Percentiles rank a stretch among this genome's conserved stretches.
These are phyloP conservation scores for Pelodiscus sinensis DNA, from an alignment of 2,113 vertebrate genomes.

Conservation along the genomic window DNA sequence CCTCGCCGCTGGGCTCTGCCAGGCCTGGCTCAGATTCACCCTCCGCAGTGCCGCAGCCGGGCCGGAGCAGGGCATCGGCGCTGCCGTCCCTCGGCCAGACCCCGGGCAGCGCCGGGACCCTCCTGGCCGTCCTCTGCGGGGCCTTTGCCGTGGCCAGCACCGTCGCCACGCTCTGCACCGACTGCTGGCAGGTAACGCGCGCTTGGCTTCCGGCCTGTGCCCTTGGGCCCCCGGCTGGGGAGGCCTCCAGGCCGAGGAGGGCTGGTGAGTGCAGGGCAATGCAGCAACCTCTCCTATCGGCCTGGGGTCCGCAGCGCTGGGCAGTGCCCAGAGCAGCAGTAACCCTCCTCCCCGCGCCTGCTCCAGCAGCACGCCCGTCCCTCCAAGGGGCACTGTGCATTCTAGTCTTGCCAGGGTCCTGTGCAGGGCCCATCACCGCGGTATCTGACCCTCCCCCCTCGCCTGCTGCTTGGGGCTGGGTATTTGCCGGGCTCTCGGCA, in stretches of 20 bases:
- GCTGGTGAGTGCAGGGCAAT: neutral
- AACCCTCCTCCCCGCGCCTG: neutral
- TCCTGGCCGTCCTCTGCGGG: constrained; percentile 16
- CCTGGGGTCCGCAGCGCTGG: neutral
- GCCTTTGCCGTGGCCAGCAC: constrained; percentile 20
- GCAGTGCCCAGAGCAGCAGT: too few species aligned
- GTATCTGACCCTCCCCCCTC: neutral
- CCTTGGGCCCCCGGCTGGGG: neutral
- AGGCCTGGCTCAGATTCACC: neutral
- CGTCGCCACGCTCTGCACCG: constrained; percentile 16
- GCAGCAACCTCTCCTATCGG: neutral
- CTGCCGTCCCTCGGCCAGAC: too few species aligned
- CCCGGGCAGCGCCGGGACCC: neutral
- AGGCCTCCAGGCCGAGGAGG: too few species aligned
- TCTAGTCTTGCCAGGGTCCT: neutral
- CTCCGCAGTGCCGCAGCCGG: neutral
- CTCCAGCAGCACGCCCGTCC: too few species aligned
- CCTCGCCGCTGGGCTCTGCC: neutral
- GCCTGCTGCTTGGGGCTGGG: neutral
- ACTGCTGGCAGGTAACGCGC: constrained; percentile 56
- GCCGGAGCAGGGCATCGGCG: too few species aligned
- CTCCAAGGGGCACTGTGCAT: too few species aligned
- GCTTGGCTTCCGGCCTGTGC: too few species aligned
- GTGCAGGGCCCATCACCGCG: neutral
- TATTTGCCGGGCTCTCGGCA: neutral